These are phyloP conservation scores for Rhinolophus sinicus DNA, from an alignment of 2,113 vertebrate genomes.

Conservation along the genomic window DNA sequence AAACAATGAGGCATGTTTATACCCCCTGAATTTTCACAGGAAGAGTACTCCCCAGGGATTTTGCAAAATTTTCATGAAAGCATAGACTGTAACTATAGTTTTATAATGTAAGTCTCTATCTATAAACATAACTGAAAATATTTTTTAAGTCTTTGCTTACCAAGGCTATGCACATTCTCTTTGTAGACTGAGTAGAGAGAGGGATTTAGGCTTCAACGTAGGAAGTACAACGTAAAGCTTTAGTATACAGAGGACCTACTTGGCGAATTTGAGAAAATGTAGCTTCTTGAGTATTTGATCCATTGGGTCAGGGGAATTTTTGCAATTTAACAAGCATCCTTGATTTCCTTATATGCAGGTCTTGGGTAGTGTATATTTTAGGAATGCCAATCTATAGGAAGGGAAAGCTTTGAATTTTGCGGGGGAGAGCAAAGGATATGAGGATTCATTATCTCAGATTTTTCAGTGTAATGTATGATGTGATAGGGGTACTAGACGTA, in stretches of 20 bases:
- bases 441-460: not conserved
- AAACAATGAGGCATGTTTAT: slow-evolving; percentile 18
- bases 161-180: not conserved
- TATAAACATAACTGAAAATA: slow-evolving; percentile 39
- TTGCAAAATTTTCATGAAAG: not conserved
- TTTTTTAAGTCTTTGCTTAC: not conserved
- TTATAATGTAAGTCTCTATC: not conserved
- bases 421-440: not conserved
- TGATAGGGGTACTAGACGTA: no score
- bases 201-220: not conserved
- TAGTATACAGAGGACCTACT: not conserved
- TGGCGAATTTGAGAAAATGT: not conserved
- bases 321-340: not conserved
- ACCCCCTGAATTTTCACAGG: not conserved
- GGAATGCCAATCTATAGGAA: not conserved
- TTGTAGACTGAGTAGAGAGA: not conserved
- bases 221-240: slow-evolving; percentile 5
- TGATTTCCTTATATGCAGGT: not conserved
- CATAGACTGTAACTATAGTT: not conserved
- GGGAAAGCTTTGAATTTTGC: not conserved
- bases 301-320: not conserved
- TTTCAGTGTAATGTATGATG: not conserved
- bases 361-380: not conserved
- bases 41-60: not conserved
- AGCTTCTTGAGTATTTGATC: not conserved